Base-by-base conservation (phyloP, 92 coral and sea anemone genomes). In the Umimayanthus chanpuru region DNA sequence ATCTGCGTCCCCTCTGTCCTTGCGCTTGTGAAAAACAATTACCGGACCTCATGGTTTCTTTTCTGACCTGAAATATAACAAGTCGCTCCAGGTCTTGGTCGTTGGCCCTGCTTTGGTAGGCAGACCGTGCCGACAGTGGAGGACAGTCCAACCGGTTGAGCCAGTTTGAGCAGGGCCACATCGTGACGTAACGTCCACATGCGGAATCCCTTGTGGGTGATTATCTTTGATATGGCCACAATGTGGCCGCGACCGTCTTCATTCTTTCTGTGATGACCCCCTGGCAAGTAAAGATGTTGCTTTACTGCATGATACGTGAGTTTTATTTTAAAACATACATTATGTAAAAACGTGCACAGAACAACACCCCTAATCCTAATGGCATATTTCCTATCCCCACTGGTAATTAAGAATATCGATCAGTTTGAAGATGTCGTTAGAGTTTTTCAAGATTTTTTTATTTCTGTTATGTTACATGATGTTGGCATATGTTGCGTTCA, bases 61-160 rank as follows among this genome's bases (percentile, higher is more conserved):
- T 20, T 21, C 68, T 61, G 68, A 78, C 82, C 82, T 78, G 82
- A 44, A 78, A 78, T 78, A 28, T 47, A 78, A 16, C 67, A 78
- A 28, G 30, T 53, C 23, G 65, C 64, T 25, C 82, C 82, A 44
- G 82, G 61, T 9, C 4, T n/a, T 23, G 65, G 64, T n/a, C 58
- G 38, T n/a, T 78, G 82, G 20, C 82, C 82, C 16, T 78, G 82
- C 21, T 28, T 78, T n/a, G 82, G 82, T 26, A 78, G 39, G 12
- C 82, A 78, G 82, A 50, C 82, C 30, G 82, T 23, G 65, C n/a
- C 16, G 1, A 78, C 65, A 1, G 82, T 78, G n/a, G 82, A 25
- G 21, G 82, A 78, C 29, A 78, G 65, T 30, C 26, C 9, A 12
- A 78, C 32, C 3, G 82, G 65, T 28, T 26, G 2, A n/a, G 40